A percentile compares a stretch with the other conserved stretches of the same genome.
These are phyloP conservation scores for Ciconia nigra DNA, from an alignment of 2,797 vertebrate species.

Conservation along the genomic window DNA sequence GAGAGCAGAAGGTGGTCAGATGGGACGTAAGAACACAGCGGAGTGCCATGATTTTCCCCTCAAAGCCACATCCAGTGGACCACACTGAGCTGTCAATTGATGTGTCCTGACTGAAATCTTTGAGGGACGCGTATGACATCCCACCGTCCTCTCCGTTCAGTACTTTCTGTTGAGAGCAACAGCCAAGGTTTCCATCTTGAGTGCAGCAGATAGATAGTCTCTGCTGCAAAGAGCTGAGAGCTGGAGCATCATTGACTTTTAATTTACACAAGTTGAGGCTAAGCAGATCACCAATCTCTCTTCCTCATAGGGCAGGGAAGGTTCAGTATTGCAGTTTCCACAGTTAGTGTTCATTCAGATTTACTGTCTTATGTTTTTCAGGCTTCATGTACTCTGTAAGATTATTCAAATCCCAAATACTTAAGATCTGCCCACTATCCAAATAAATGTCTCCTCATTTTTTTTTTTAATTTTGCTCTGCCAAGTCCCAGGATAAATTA, in stretches of 20 bases:
- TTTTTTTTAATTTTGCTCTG: background rate
- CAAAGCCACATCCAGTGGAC: background rate
- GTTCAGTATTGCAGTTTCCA: background rate
- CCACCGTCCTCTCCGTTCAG: accelerated
- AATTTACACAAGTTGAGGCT: background rate
- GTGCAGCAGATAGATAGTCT: background rate
- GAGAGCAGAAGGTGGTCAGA: background rate
- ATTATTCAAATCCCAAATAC: background rate
- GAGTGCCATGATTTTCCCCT: background rate
- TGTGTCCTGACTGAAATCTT: background rate
- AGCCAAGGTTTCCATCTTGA: background rate
- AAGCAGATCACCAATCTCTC: background rate
- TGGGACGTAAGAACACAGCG: background rate
- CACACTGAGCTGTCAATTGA: background rate
- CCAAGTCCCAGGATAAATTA: background rate
- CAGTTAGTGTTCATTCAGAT: background rate
- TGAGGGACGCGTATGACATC: accelerated
- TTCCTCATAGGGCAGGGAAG: background rate
- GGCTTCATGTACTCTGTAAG: background rate
- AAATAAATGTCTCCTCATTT: background rate
- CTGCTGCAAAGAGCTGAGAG: background rate
- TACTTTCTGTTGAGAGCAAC: accelerated
- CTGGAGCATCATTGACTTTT: background rate
- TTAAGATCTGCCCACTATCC: background rate
- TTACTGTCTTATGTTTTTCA: background rate